Evolutionary conservation across 1,140 invertebrate genomes (phyloP), one percentile per base, ranked within the genome.

Genomic region (Micrasema longulum): DNA sequence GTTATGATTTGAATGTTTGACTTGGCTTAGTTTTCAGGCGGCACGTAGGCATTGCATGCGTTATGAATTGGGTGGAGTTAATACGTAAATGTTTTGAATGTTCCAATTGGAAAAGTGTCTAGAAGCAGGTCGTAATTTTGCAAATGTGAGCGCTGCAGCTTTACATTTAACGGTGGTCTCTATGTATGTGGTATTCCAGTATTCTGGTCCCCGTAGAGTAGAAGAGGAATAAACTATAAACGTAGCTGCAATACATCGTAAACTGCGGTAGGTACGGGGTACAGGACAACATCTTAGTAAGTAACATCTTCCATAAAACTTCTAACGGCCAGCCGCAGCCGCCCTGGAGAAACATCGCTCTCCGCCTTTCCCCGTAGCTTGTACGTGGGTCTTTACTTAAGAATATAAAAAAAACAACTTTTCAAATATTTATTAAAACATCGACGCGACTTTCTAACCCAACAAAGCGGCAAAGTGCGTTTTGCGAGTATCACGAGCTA

Each of bases 281-380:
- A 31, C 26, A 31, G 3, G 26, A n/a, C n/a, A n/a, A n/a, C n/a
- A n/a, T n/a, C n/a, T n/a, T n/a, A n/a, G n/a, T n/a, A n/a, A n/a
- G n/a, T n/a, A 31, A 31, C 7, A 31, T 69, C n/a, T 38, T 55
- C 50, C 66, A 55, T 55, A 69, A 69, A 69, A 69, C 18, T 43
- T 14, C 2, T 31, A 31, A n/a, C 26, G 2, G 7, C 26, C 2
- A 31, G 26, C 7, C 26, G 26, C 52, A n/a, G 35, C 2, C 55
- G 7, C 14, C 36, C 36, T 16, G 12, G 55, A 41, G 22, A 60
- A 14, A 43, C 36, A 16, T 38, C 55, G 6, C 10, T 43, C 16
- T 20, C 45, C 45, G 9, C 45, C 18, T 7, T 48, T 20, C 16
- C 20, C 6, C 20, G 7, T 18, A 48, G 14, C 20, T 18, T 48